Percentiles rank a stretch among this genome's conserved stretches.
Conservation (phyloP, 2,888 invertebrate genomes). For the Chironomus riparius region DNA sequence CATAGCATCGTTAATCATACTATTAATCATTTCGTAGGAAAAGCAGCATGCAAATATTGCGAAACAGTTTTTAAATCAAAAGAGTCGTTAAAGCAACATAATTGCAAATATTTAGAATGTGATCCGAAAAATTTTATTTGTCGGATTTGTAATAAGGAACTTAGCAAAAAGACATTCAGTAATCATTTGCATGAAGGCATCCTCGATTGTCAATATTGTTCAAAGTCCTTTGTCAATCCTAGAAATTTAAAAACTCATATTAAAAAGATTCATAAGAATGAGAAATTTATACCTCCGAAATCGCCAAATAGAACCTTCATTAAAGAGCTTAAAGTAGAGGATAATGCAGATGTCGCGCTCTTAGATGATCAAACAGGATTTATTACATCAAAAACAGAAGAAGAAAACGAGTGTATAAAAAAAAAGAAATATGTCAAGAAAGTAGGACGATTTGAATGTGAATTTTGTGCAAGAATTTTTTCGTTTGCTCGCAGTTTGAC, state of each 20-base stretch:
- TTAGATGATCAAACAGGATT: slow-evolving; percentile 10
- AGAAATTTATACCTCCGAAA: neutral
- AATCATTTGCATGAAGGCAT: slow-evolving; percentile 17
- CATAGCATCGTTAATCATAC: too few species aligned
- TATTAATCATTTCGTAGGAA: neutral
- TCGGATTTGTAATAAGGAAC: slow-evolving; percentile 17
- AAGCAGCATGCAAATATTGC: slow-evolving; percentile 21
- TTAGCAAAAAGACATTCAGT: slow-evolving; percentile 15
- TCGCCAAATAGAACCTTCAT: neutral
- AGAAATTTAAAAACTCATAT: slow-evolving; percentile 15
- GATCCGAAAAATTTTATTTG: slow-evolving; percentile 22
- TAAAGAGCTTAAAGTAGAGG: neutral
- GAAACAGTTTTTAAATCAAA: slow-evolving; percentile 19
- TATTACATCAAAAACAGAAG: neutral
- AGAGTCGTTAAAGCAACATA: neutral
- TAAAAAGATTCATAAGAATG: neutral
- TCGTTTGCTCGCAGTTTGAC: neutral
- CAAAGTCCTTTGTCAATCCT: slow-evolving; percentile 1
- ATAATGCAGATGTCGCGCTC: neutral
- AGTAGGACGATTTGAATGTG: slow-evolving; percentile 10
- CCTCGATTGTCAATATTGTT: slow-evolving; percentile 10
- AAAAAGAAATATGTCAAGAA: slow-evolving; percentile 11
- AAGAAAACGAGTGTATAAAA: neutral
- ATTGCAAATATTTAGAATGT: slow-evolving; percentile 7
- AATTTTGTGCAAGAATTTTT: neutral